These are phyloP conservation scores for Macquaria australasica DNA, from an alignment of 2,113 vertebrate genomes.

Conservation along the genomic window DNA sequence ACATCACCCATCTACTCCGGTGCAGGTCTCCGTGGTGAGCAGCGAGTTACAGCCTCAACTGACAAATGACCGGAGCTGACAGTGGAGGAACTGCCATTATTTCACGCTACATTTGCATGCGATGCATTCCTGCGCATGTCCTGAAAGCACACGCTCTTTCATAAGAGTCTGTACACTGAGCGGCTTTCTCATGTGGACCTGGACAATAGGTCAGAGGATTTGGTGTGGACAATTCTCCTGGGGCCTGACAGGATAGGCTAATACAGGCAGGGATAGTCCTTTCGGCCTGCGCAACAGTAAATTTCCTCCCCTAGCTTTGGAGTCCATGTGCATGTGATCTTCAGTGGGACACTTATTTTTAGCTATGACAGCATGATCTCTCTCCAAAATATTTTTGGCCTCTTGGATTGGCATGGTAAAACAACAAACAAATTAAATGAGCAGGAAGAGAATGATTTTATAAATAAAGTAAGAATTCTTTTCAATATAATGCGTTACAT, in stretches of 20 bases:
- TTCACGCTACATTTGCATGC: constrained; percentile 70
- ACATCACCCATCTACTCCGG: constrained; percentile 57
- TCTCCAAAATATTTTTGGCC: constrained; percentile 7
- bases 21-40: constrained; percentile 33
- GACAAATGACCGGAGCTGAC: constrained; percentile 70
- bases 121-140: constrained; percentile 64
- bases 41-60: constrained; percentile 41
- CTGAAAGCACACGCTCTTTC: constrained; percentile 63
- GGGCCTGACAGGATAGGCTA: constrained; percentile 35
- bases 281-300: background rate
- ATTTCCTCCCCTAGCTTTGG: background rate
- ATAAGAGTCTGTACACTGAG: constrained; percentile 33
- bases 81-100: constrained; percentile 57
- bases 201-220: constrained; percentile 60
- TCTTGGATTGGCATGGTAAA: background rate
- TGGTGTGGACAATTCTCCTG: constrained; percentile 56
- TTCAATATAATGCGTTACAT: background rate
- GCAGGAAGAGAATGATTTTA: background rate
- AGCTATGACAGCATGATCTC: constrained; percentile 37
- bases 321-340: constrained; percentile 47
- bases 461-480: background rate
- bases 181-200: constrained; percentile 49
- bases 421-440: background rate
- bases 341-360: constrained; percentile 55
- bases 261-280: background rate